These are phyloP conservation scores for Chinchilla lanigera DNA, from an alignment of 2,113 vertebrate species.

Conservation along the genomic window DNA sequence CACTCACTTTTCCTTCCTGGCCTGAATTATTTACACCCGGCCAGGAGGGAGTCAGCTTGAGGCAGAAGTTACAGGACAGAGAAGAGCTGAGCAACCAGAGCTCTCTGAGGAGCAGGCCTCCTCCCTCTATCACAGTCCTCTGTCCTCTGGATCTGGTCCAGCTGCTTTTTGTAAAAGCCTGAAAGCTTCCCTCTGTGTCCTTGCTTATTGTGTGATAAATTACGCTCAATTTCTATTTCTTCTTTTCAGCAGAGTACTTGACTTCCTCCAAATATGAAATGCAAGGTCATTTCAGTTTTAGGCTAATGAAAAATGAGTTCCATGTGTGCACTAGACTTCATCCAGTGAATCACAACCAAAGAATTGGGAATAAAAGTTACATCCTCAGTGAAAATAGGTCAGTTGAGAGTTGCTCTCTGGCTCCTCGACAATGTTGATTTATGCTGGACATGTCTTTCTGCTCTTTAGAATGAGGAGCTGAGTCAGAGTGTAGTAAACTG, in stretches of 20 bases:
- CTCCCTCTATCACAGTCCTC: not conserved
- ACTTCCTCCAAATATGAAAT: not conserved
- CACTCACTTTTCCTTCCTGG: not conserved
- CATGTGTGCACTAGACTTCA: not conserved
- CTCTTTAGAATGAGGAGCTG: not conserved
- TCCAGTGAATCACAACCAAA: not conserved
- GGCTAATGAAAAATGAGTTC: conserved; percentile 1
- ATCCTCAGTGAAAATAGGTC: not conserved
- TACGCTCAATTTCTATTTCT: not conserved
- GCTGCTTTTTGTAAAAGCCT: not conserved
- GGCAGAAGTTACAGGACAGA: not conserved
- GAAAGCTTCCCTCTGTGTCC: not conserved
- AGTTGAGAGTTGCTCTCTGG: not conserved
- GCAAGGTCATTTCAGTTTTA: not conserved
- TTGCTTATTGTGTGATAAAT: not conserved
- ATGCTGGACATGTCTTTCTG: not conserved
- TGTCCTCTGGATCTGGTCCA: not conserved
- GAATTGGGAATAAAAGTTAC: not conserved
- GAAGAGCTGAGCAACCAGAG: too few relatives aligned
- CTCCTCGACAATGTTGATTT: not conserved
- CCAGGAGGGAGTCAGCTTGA: too few relatives aligned
- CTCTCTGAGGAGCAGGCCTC: not conserved
- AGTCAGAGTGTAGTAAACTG: not conserved
- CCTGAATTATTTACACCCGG: too few relatives aligned
- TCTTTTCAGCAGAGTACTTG: not conserved